Percentiles rank a stretch among this genome's conserved stretches.
Evolutionary conservation across 2,888 invertebrate genomes (phyloP).

Genomic region (Oxytorus armatus): DNA sequence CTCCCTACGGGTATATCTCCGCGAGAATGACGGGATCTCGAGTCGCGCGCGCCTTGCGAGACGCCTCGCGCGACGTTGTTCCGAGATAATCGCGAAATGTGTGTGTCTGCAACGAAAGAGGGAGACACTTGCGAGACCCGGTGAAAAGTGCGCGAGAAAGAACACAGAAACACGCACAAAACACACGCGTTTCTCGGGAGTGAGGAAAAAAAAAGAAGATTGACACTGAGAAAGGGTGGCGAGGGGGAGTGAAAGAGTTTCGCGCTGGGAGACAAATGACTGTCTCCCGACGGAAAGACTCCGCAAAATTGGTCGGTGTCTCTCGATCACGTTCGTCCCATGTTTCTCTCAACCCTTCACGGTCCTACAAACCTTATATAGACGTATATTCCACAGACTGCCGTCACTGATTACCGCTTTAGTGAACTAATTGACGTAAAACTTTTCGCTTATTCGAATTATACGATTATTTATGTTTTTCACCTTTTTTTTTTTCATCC

Average conservation of each 20-base stretch:
- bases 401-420: slow-evolving; percentile 38
- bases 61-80: slow-evolving; percentile 65
- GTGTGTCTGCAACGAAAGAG: slow-evolving; percentile 31
- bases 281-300: slow-evolving; percentile 77
- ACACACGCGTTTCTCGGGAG: slow-evolving; percentile 34
- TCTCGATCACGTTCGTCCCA: slow-evolving; percentile 61
- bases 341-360: slow-evolving; percentile 11
- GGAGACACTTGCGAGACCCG: slow-evolving; percentile 40
- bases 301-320: slow-evolving; percentile 75
- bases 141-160: slow-evolving; percentile 34
- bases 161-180: too few species aligned
- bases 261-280: slow-evolving; percentile 81
- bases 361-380: slow-evolving; percentile 8
- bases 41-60: slow-evolving; percentile 66
- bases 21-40: slow-evolving; percentile 43
- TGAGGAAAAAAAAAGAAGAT: slow-evolving; percentile 3
- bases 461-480: neutral
- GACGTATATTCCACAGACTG: slow-evolving; percentile 19
- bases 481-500: too few species aligned
- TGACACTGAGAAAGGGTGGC: slow-evolving; percentile 25
- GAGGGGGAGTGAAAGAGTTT: slow-evolving; percentile 35
- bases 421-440: slow-evolving; percentile 7
- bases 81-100: slow-evolving; percentile 38
- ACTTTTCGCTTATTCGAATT: neutral
- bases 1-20: slow-evolving; percentile 35